A percentile compares a stretch with the other conserved stretches of the same genome.
phyloP scores from a whole-genome alignment of 2,797 vertebrate species.

The Mus spretus region DNA sequence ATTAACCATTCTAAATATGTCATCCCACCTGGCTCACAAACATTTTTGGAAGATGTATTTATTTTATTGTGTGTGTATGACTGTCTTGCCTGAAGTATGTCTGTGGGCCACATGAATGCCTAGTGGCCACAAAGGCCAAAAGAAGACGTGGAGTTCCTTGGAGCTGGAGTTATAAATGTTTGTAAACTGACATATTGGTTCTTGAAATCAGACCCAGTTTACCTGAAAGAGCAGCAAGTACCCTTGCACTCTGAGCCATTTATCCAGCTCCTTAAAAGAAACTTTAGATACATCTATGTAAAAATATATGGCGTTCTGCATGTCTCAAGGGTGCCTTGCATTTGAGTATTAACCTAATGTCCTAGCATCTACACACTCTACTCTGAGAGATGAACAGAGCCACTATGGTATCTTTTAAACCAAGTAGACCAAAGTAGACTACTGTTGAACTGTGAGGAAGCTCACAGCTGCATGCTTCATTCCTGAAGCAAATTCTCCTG shows the following conservation, averaged over 20 bases:
- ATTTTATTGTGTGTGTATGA: background rate
- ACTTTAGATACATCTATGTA: constrained; percentile 9
- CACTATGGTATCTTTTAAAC: background rate
- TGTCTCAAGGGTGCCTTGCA: background rate
- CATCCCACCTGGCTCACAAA: too few species aligned
- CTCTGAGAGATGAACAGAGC: background rate
- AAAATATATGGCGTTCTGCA: constrained; percentile 23
- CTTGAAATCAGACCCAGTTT: background rate
- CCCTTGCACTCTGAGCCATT: background rate
- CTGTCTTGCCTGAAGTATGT: background rate
- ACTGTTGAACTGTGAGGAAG: background rate
- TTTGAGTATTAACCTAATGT: constrained; percentile 41
- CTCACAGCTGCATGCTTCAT: background rate
- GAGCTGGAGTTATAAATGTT: background rate
- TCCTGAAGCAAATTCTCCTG: background rate
- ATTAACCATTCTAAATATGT: too few species aligned
- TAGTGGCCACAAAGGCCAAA: too few species aligned
- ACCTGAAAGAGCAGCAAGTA: background rate
- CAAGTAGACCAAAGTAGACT: background rate
- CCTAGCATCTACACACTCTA: background rate
- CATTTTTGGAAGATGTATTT: background rate
- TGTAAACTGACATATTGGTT: background rate
- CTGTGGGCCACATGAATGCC: background rate
- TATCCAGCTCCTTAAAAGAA: background rate
- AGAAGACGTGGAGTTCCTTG: background rate